Percentiles rank a stretch among this genome's conserved stretches.
These are phyloP conservation scores for Erpobdella octoculata DNA, from an alignment of 2,888 invertebrate genomes.

Conservation along the genomic window DNA sequence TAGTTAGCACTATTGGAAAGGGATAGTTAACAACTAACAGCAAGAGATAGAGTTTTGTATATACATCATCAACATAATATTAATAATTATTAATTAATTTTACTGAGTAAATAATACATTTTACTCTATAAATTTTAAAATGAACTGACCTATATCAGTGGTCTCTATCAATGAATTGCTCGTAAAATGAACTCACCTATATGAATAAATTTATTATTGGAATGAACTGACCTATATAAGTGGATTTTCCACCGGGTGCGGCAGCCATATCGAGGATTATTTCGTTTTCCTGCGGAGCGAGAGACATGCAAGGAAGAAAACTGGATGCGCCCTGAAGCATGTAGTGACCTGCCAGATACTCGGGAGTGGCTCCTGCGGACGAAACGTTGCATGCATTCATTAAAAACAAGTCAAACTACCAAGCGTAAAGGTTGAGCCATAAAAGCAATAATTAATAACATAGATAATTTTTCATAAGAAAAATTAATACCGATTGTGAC, in stretches of 20 bases:
- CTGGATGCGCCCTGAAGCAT: conserved; percentile 91
- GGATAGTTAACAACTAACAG: too few relatives aligned
- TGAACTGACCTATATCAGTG: too few relatives aligned
- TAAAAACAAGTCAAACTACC: background rate
- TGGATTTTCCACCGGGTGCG: conserved; percentile 96
- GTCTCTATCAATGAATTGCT: too few relatives aligned
- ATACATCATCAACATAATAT: too few relatives aligned
- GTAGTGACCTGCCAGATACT: conserved; percentile 95
- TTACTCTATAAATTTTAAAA: too few relatives aligned
- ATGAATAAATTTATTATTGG: too few relatives aligned
- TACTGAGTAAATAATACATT: too few relatives aligned
- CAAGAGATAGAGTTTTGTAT: too few relatives aligned
- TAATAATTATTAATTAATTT: too few relatives aligned
- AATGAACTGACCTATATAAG: conserved; percentile 76
- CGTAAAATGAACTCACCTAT: conserved; percentile 15
- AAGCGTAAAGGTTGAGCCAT: background rate
- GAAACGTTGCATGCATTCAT: background rate
- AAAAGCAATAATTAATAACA: background rate
- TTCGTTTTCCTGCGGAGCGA: conserved; percentile 92
- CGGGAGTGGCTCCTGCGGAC: conserved; percentile 74
- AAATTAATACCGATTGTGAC: conserved; percentile 71
- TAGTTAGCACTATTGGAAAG: background rate
- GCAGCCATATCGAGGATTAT: conserved; percentile 88
- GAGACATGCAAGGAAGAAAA: conserved; percentile 90
- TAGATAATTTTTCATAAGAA: background rate